A percentile compares a stretch with the other conserved stretches of the same genome.
Evolutionary conservation across 2,797 vertebrate species (phyloP).

Genomic region (Enteromius afrohamiltoni): DNA sequence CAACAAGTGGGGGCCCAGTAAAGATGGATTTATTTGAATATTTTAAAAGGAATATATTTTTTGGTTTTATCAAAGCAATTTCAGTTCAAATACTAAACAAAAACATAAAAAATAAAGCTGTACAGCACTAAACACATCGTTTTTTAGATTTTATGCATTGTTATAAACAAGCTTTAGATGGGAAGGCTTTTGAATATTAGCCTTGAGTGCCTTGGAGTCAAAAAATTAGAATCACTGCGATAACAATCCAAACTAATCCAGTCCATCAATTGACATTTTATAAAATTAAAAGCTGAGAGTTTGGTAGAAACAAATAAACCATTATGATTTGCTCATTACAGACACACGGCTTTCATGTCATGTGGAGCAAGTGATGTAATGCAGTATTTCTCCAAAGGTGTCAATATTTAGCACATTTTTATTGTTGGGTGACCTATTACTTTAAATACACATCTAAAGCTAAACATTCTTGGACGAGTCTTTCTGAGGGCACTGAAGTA

Average conservation of each 20-base stretch:
- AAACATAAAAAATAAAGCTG: background rate
- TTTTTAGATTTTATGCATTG: background rate
- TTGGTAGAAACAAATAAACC: background rate
- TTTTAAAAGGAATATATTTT: background rate
- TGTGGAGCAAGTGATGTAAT: background rate
- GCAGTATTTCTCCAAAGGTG: background rate
- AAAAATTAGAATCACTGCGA: background rate
- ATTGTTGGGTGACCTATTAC: background rate
- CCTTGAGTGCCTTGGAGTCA: background rate
- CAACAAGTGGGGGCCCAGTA: background rate
- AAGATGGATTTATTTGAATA: background rate
- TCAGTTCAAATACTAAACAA: background rate
- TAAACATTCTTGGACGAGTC: background rate
- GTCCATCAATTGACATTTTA: too few relatives aligned
- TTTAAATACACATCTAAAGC: background rate
- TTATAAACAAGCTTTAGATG: background rate
- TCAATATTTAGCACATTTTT: background rate
- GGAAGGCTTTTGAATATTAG: background rate
- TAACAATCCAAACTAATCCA: background rate
- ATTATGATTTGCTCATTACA: background rate
- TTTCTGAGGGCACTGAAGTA: background rate
- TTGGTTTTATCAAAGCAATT: background rate
- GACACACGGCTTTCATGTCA: background rate
- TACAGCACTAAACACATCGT: background rate
- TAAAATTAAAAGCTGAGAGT: too few relatives aligned